Conservation (phyloP, 2,113 vertebrate genomes). For the Xyliphius kryptos region DNA sequence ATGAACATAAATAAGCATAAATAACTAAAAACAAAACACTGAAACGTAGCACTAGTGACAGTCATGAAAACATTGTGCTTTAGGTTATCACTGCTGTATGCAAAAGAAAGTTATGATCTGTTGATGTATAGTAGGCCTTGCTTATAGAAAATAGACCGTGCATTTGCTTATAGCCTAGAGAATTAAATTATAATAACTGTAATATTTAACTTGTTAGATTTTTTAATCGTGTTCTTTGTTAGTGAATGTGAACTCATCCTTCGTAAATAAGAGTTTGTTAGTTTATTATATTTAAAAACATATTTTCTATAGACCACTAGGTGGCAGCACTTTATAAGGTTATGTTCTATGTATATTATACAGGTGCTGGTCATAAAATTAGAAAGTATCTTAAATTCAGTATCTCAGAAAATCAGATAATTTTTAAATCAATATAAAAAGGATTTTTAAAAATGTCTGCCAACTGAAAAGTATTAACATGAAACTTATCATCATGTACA, state of each 20-base stretch:
- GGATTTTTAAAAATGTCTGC: too few relatives aligned
- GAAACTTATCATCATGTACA: too few relatives aligned
- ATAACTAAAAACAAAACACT: not conserved
- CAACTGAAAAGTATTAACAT: too few relatives aligned
- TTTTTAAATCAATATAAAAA: too few relatives aligned
- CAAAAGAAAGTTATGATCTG: not conserved
- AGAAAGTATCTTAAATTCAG: too few relatives aligned
- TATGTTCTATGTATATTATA: too few relatives aligned
- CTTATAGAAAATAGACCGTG: too few relatives aligned
- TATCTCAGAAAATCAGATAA: too few relatives aligned
- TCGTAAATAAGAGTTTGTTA: not conserved
- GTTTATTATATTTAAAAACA: not conserved
- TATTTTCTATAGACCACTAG: slow-evolving; percentile 4
- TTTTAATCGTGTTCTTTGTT: not conserved
- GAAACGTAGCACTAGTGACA: not conserved
- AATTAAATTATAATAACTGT: not conserved
- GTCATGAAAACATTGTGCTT: not conserved
- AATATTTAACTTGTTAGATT: not conserved
- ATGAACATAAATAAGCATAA: not conserved
- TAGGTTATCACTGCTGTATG: not conserved
- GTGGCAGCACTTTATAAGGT: slow-evolving; percentile 9
- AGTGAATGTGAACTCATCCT: not conserved
- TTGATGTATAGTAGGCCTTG: too few relatives aligned
- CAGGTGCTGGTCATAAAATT: too few relatives aligned
- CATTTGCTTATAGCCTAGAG: not conserved